Evolutionary conservation across 2,113 vertebrate genomes (phyloP).

Genomic region (Saccopteryx bilineata): DNA sequence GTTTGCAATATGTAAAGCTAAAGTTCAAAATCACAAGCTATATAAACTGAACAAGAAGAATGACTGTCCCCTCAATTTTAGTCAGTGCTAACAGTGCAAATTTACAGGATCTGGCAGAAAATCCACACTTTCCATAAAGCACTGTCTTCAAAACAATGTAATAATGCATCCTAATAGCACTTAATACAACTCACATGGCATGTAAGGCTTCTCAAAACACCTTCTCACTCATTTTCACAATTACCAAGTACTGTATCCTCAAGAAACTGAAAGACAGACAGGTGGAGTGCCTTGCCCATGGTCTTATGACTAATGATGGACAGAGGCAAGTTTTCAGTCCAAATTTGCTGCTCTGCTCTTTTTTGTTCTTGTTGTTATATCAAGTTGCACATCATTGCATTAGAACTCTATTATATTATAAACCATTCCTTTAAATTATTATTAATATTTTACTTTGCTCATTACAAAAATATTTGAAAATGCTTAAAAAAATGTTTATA

Average conservation of each 20-base stretch:
- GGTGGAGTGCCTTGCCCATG: neutral
- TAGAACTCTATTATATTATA: neutral
- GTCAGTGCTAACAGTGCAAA: neutral
- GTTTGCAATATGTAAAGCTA: neutral
- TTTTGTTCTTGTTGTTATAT: neutral
- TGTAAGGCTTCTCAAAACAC: neutral
- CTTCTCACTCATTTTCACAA: neutral
- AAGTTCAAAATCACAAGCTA: slow-evolving; percentile 7
- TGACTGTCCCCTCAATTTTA: neutral
- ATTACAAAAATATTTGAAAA: slow-evolving; percentile 22
- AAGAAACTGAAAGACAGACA: neutral
- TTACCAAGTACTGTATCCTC: neutral
- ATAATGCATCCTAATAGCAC: neutral
- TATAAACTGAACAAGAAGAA: neutral
- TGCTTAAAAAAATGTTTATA: neutral
- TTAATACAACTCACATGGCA: neutral
- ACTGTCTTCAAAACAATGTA: neutral
- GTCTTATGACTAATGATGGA: neutral
- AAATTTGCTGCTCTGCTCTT: neutral
- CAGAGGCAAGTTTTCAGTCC: neutral
- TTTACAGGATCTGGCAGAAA: slow-evolving; percentile 15
- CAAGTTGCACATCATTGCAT: neutral
- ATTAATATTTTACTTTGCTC: neutral
- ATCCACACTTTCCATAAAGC: neutral
- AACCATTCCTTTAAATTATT: neutral